Evolutionary conservation across 1,140 invertebrate species (phyloP).

Genomic region (Drosophila miranda): DNA sequence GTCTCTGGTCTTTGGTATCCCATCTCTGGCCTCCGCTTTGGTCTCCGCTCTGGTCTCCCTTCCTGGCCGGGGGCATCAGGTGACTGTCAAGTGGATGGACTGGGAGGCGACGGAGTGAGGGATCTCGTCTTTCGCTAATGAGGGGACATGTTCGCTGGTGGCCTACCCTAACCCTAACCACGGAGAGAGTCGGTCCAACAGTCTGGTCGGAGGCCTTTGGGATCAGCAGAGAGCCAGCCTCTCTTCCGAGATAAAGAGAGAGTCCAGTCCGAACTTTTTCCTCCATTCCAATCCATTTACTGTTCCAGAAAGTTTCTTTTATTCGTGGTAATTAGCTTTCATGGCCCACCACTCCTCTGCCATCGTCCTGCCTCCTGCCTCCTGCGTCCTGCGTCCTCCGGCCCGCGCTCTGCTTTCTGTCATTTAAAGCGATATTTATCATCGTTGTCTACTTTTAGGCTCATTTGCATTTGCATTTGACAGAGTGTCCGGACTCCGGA

Average conservation of each 20-base stretch:
- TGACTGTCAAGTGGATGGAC: neutral
- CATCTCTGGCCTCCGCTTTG: too few relatives aligned
- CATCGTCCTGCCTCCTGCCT: neutral
- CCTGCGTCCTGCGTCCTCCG: neutral
- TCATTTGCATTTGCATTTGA: constrained; percentile 37
- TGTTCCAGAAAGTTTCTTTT: too few relatives aligned
- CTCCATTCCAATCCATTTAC: too few relatives aligned
- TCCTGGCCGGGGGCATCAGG: neutral
- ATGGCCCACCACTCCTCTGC: too few relatives aligned
- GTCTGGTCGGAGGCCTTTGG: too few relatives aligned
- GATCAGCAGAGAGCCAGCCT: too few relatives aligned
- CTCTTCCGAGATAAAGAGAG: too few relatives aligned
- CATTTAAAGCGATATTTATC: constrained; percentile 76
- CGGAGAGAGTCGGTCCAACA: neutral
- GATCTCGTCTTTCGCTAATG: constrained; percentile 32
- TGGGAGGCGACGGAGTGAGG: too few relatives aligned
- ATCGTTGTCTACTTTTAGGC: constrained; percentile 58
- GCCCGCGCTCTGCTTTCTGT: constrained; percentile 39
- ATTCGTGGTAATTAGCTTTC: too few relatives aligned
- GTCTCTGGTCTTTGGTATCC: too few relatives aligned
- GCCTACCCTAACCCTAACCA: neutral
- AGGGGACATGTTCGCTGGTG: constrained; percentile 32
- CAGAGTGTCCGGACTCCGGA: too few relatives aligned
- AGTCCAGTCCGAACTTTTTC: too few relatives aligned
- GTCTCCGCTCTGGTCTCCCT: neutral